These are phyloP conservation scores for Bucco capensis DNA, from an alignment of 2,113 vertebrate genomes.

Conservation along the genomic window DNA sequence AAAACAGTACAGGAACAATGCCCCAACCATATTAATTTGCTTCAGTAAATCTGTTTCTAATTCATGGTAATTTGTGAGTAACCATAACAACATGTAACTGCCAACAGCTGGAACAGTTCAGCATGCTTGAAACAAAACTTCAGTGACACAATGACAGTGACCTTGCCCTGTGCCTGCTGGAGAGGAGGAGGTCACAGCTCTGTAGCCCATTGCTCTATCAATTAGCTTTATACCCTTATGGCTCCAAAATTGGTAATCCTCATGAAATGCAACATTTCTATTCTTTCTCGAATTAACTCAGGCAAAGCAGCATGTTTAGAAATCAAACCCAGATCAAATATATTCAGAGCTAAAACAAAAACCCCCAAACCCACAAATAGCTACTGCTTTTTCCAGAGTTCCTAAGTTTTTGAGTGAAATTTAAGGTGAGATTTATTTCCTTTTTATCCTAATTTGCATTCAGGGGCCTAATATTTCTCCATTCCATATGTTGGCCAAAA, in stretches of 20 bases:
- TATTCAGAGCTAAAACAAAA: background rate
- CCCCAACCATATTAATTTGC: background rate
- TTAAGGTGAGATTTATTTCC: background rate
- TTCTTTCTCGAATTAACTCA: background rate
- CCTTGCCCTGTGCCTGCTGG: background rate
- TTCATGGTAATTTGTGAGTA: background rate
- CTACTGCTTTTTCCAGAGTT: background rate
- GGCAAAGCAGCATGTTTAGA: background rate
- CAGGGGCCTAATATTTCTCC: background rate
- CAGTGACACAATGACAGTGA: background rate
- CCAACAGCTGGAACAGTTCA: conserved; percentile 38
- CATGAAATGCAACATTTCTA: background rate
- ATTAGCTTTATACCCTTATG: background rate
- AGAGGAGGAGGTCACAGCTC: background rate
- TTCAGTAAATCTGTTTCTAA: conserved; percentile 35
- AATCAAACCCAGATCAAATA: background rate
- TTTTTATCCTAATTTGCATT: background rate
- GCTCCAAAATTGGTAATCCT: background rate
- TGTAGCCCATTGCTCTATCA: background rate
- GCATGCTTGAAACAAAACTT: background rate
- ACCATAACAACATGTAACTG: background rate
- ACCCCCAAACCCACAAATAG: background rate
- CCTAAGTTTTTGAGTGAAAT: background rate
- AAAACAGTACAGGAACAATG: background rate
- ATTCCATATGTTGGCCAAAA: background rate